phyloP scores from a whole-genome alignment of 2,797 vertebrate genomes.

The Syngnathus acus region DNA sequence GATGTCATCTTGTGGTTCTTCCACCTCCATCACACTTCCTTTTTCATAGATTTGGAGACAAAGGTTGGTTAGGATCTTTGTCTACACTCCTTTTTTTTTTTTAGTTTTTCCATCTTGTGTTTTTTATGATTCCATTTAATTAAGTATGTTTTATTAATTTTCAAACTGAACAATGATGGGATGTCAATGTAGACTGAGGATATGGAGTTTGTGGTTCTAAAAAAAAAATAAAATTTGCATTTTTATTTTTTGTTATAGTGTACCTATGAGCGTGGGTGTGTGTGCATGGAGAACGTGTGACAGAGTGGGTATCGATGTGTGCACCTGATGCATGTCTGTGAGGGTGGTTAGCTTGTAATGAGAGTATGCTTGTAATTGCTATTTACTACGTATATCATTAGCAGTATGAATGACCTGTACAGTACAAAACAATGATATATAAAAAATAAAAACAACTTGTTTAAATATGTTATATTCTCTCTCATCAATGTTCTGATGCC shows the following conservation, averaged over 20 bases:
- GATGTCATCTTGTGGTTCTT: constrained; percentile 9
- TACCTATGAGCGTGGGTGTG: constrained; percentile 42
- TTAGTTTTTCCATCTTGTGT: constrained; percentile 52
- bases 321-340: constrained; percentile 42
- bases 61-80: background rate
- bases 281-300: constrained; percentile 16
- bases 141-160: constrained; percentile 44
- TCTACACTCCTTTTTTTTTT: constrained; percentile 34
- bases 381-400: constrained; percentile 64
- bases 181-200: constrained; percentile 41
- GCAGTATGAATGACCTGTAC: constrained; percentile 72
- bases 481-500: background rate
- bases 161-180: constrained; percentile 31
- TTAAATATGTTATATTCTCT: constrained; percentile 28
- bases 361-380: constrained; percentile 62
- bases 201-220: constrained; percentile 34
- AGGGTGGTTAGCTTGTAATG: constrained; percentile 27
- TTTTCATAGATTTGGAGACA: background rate
- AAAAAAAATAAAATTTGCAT: constrained; percentile 50
- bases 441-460: constrained; percentile 62
- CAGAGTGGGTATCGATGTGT: constrained; percentile 7
- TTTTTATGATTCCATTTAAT: constrained; percentile 31
- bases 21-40: background rate
- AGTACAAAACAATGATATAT: constrained; percentile 67
- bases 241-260: constrained; percentile 43